Evolutionary conservation across 1,140 invertebrate genomes (phyloP).

Genomic region (Drosophila nikananu): DNA sequence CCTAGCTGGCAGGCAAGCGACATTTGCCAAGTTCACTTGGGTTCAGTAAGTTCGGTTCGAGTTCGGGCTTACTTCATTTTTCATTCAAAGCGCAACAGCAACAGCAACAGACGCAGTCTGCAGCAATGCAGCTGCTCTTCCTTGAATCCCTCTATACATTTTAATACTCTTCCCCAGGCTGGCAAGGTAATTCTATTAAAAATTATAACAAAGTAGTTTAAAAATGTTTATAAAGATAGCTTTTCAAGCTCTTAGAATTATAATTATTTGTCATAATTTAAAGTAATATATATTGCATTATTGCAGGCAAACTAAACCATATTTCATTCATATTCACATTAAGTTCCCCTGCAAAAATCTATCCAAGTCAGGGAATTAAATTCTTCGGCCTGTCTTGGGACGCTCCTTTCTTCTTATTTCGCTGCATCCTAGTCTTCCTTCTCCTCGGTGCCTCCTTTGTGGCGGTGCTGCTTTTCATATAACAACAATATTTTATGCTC

Average conservation of each 20-base stretch:
- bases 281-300: too few relatives aligned
- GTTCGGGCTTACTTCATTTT: slow-evolving; percentile 71
- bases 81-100: slow-evolving; percentile 68
- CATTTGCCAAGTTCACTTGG: slow-evolving; percentile 56
- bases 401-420: slow-evolving; percentile 15
- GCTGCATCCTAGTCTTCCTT: slow-evolving; percentile 20
- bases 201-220: too few relatives aligned
- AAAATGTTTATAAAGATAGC: too few relatives aligned
- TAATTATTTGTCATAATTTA: not conserved
- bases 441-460: slow-evolving; percentile 30
- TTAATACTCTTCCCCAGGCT: slow-evolving; percentile 2
- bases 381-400: not conserved
- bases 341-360: not conserved
- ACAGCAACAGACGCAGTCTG: slow-evolving; percentile 39
- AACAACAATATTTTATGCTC: slow-evolving; percentile 83
- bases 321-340: not conserved
- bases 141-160: not conserved
- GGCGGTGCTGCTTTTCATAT: slow-evolving; percentile 74
- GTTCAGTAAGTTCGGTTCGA: slow-evolving; percentile 42
- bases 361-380: not conserved
- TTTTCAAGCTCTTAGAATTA: not conserved
- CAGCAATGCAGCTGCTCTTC: slow-evolving; percentile 44
- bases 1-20: slow-evolving; percentile 73
- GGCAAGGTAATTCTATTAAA: too few relatives aligned
- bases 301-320: not conserved